Base-by-base conservation (phyloP, 53 echinoderm and acorn worm species). In the Astropecten irregularis region DNA sequence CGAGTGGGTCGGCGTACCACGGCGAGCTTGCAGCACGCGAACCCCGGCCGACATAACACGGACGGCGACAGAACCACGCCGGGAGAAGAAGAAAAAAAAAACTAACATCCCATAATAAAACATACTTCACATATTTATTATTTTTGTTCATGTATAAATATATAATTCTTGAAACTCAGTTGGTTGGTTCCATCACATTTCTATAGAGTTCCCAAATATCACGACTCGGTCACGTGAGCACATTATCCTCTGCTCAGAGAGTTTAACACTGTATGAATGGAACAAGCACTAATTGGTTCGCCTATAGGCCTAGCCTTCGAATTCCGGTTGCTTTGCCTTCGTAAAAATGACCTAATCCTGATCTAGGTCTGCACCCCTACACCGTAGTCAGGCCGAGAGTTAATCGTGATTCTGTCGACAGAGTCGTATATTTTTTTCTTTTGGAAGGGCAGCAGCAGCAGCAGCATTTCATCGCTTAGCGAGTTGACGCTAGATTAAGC, bases 81-180 rank as follows among this genome's bases (percentile, higher is more conserved):
- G n/a, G n/a, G n/a, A n/a, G n/a, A n/a, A n/a, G n/a, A n/a, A n/a
- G n/a, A n/a, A n/a, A n/a, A n/a, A n/a, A n/a, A n/a, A n/a, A n/a
- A 30, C 22, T 9, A 58, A 60, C 26, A 19, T 28, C 42, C 60
- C 29, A 23, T 6, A 30, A 31, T 15, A 39, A 46, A 59, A 61
- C 61, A 77, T 77, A 77, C n/a, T 61, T 77, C 77, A 60, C 60
- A 77, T 76, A 40, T 56, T 76, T 66, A 4, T 68, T 68, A 25
- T n/a, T 54, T 42, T 42, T 42, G 11, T 11, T 42, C 42, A n/a
- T 14, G 47, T 8, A 9, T 8, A 9, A 53, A 53, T 19, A n/a
- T 65, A n/a, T 65, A 13, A n/a, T 52, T 14, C 27, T 21, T 46
- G 30, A 29, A 59, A 42, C 23, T 40, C n/a, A 18, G 30, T 77